phyloP scores from a whole-genome alignment of 2,113 vertebrate genomes.

The Gymnogyps californianus region DNA sequence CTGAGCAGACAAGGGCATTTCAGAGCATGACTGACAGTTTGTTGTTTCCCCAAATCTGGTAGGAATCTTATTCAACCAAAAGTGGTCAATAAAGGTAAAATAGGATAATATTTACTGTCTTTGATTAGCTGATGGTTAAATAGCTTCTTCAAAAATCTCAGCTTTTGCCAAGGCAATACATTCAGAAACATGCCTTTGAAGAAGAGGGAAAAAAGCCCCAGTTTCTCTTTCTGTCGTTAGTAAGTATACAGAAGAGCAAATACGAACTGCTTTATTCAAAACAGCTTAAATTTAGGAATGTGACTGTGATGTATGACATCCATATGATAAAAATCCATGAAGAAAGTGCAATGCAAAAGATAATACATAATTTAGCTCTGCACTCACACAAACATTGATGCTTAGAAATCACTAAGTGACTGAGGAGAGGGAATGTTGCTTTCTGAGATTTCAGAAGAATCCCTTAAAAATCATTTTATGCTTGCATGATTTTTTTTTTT shows the following conservation, averaged over 20 bases:
- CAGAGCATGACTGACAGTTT: not conserved
- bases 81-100: not conserved
- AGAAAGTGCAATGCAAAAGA: not conserved
- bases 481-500: not conserved
- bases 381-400: not conserved
- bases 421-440: not conserved
- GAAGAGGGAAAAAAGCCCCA: not conserved
- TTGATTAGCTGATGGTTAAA: slow-evolving; percentile 6
- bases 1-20: not conserved
- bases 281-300: not conserved
- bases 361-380: not conserved
- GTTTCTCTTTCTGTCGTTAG: not conserved
- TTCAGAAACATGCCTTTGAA: not conserved
- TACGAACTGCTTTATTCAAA: not conserved
- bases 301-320: not conserved
- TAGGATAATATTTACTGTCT: not conserved
- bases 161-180: not conserved
- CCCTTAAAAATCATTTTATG: not conserved
- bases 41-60: not conserved
- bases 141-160: slow-evolving; percentile 6
- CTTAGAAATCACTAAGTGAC: not conserved
- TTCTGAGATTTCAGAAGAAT: not conserved
- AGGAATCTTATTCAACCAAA: not conserved
- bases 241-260: not conserved
- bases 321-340: not conserved